Conservation (phyloP, 2,888 invertebrate species). For the Andrena bicolor region DNA sequence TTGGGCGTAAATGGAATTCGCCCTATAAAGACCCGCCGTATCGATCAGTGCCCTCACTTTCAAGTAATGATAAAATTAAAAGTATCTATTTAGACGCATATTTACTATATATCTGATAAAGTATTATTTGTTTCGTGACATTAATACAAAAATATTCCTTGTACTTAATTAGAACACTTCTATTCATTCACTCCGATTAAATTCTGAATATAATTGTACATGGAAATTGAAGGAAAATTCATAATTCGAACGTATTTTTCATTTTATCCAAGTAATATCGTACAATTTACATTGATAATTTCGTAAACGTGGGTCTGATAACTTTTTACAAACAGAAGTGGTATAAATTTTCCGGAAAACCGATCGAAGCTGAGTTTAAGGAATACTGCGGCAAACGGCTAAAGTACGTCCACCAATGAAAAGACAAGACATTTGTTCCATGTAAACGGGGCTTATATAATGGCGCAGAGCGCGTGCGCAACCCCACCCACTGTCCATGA, state of each 20-base stretch:
- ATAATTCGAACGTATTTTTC: no score
- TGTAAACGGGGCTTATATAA: conserved; percentile 23
- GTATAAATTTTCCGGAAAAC: not conserved
- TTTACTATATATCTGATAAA: no score
- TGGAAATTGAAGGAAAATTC: no score
- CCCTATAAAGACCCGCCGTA: no score
- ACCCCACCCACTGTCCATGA: conserved; percentile 80
- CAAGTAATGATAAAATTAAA: not conserved
- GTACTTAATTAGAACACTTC: no score
- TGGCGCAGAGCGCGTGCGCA: conserved; percentile 64
- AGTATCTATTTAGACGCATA: not conserved
- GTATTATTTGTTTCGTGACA: no score
- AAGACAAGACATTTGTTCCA: conserved; percentile 1
- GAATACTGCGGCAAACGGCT: not conserved
- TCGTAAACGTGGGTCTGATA: not conserved
- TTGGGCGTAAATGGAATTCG: no score
- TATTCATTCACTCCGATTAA: no score
- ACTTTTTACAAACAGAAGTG: not conserved
- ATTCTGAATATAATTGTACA: no score
- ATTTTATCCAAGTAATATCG: not conserved
- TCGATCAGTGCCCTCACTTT: not conserved
- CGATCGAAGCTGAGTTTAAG: not conserved
- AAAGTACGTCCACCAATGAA: conserved; percentile 25
- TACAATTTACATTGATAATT: not conserved
- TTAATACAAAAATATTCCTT: no score